Evolutionary conservation across 1,140 invertebrate genomes (phyloP), one percentile per base, ranked within the genome.

Genomic region (Heliconius hermathena): DNA sequence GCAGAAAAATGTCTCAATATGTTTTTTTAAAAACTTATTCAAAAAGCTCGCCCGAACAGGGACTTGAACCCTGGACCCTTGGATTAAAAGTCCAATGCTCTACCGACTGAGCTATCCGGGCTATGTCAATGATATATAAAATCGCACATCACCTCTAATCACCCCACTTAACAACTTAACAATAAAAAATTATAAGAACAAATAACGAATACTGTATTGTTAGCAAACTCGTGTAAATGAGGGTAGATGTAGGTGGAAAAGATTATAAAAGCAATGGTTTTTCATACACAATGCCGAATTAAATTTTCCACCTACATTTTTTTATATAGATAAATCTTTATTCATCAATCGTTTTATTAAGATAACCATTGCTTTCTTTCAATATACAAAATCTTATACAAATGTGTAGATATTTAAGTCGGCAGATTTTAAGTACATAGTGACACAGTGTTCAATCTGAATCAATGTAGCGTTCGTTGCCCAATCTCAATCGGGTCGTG

Each of bases 401-500:
- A 22, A 60, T 9, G 22, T n/a, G n/a, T 1, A 60, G n/a, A 22
- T 60, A 60, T 60, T 60, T 60, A 3, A 26, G 22, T 11, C 9
- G 57, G 57, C n/a, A 60, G 2, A 22, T 60, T 60, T n/a, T 54
- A 60, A 60, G n/a, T 22, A 60, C 57, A 54, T 54, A 66, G 26
- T 66, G 60, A 66, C 60, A 66, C 22, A 29, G 26, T 66, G 22
- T 66, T 66, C 60, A 66, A 66, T 66, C 26, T 29, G 26, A 66
- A 66, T 66, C 26, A 66, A 66, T 66, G 57, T 66, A 29, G 60
- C 54, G 1, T 3, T 60, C 3, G 22, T 66, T 66, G 60, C 60
- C 74, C 60, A 16, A 72, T 66, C 54, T 5, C 33, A 29, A 46
- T 16, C 33, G 36, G 77, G 20, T 83, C 82, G 82, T 81, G 79